Evolutionary conservation across 2,888 invertebrate species (phyloP).

Genomic region (Aphidius colemani): DNA sequence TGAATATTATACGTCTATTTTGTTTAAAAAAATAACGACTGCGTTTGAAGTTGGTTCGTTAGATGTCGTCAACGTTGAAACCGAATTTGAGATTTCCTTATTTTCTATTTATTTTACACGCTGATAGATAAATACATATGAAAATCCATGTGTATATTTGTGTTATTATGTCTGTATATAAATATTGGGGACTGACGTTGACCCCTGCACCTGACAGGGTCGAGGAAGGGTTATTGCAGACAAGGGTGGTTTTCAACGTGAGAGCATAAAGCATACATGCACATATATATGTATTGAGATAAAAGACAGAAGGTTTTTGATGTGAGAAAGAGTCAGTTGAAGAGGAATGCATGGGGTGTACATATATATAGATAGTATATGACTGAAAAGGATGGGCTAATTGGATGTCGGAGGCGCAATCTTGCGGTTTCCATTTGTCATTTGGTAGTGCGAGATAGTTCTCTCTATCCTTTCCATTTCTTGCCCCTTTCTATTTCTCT

Average conservation of each 20-base stretch:
- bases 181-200: slow-evolving; percentile 4
- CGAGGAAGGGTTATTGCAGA: background rate
- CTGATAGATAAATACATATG: no score
- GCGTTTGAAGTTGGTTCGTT: slow-evolving; percentile 45
- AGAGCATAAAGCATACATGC: background rate
- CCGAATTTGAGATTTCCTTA: slow-evolving; percentile 3
- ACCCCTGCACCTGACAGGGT: slow-evolving; percentile 23
- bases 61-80: slow-evolving; percentile 41
- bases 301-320: background rate
- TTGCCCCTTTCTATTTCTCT: slow-evolving; percentile 27
- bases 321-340: slow-evolving; percentile 8
- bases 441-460: slow-evolving; percentile 42
- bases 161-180: slow-evolving; percentile 29
- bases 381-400: slow-evolving; percentile 42
- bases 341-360: background rate
- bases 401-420: slow-evolving; percentile 52
- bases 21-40: slow-evolving; percentile 13
- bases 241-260: slow-evolving; percentile 15
- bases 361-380: slow-evolving; percentile 17
- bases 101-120: slow-evolving; percentile 37
- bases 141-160: slow-evolving; percentile 11
- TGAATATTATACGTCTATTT: no score
- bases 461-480: slow-evolving; percentile 23
- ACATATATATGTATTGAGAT: background rate
- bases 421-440: slow-evolving; percentile 56